Percentiles rank a stretch among this genome's conserved stretches.
Evolutionary conservation across 2,888 invertebrate genomes (phyloP).

Genomic region (Drosophila borealis): DNA sequence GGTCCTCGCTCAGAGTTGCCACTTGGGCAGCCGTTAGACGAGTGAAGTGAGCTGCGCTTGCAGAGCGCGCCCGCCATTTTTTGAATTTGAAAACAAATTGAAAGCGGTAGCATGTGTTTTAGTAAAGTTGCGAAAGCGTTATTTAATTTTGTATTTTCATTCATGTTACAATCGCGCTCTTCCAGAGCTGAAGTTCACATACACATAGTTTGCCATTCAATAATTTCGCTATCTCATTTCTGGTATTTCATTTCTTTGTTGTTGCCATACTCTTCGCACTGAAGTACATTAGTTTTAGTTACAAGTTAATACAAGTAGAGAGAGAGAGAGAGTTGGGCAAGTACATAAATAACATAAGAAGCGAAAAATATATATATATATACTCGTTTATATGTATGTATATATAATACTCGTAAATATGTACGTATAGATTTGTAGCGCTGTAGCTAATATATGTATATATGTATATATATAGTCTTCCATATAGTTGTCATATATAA

Average conservation of each 20-base stretch:
- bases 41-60: neutral
- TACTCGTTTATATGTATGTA: conserved; percentile 32
- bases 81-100: conserved; percentile 12
- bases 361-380: conserved; percentile 41
- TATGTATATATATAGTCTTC: conserved; percentile 40
- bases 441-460: conserved; percentile 20
- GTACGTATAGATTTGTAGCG: conserved; percentile 63
- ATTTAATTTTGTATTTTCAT: conserved; percentile 54
- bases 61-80: neutral
- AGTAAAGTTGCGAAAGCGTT: conserved; percentile 76
- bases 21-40: neutral
- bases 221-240: conserved; percentile 29
- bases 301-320: conserved; percentile 44
- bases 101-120: conserved; percentile 43
- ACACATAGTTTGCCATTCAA: conserved; percentile 30
- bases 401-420: conserved; percentile 43
- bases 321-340: conserved; percentile 39
- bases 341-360: conserved; percentile 53
- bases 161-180: conserved; percentile 72
- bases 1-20: neutral
- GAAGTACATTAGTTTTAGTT: conserved; percentile 42
- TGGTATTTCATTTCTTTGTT: conserved; percentile 25
- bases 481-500: conserved; percentile 58
- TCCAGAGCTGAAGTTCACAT: conserved; percentile 62
- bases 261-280: conserved; percentile 50